Evolutionary conservation across 1,140 invertebrate species (phyloP), one percentile per base, ranked within the genome.

Genomic region (Drosophila lowei): DNA sequence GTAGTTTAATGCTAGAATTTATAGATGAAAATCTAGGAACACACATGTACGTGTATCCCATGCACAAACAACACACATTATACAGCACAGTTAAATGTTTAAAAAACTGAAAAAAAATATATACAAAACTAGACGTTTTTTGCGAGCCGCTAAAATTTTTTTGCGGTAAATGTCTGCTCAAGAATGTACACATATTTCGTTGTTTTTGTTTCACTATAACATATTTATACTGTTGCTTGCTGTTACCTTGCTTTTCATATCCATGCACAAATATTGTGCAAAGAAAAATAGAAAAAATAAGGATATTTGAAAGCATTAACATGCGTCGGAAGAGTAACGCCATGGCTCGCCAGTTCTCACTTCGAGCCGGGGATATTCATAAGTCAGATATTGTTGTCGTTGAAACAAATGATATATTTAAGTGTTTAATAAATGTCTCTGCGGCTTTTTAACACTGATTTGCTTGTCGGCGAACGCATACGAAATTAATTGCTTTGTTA

Each of bases 291-390:
- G 34, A 48, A 42, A 44, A 48, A 42, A 44, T 25, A 57, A 70
- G 64, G 44, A 70, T 70, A 49, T 49, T 70, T 49, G 68, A 49
- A 18, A 70, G 66, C 66, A 56, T 68, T 65, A 64, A 68, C 66
- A 68, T 70, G 66, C 64, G 64, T 70, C 64, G 66, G 63, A 38
- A 56, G 50, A 56, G 23, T 16, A 68, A 68, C 65, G 65, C 65
- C 66, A 70, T 70, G 66, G 66, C 66, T 70, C 42, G 65, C 65
- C 67, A 67, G 49, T 68, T 68, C 66, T 70, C 66, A 70, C 66
- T 70, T 65, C 52, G 34, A 68, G 25, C 64, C 64, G 66, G 66
- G 48, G 68, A 57, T 68, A 70, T 70, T 57, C 66, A 70, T 70
- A 70, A 49, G 66, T 70, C 52, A 54, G 57, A 70, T 68, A 57